Evolutionary conservation across 35 echinoderm and acorn worm genomes (phyloP), one percentile per base, ranked within the genome.

Genomic region (Lytechinus variegatus): DNA sequence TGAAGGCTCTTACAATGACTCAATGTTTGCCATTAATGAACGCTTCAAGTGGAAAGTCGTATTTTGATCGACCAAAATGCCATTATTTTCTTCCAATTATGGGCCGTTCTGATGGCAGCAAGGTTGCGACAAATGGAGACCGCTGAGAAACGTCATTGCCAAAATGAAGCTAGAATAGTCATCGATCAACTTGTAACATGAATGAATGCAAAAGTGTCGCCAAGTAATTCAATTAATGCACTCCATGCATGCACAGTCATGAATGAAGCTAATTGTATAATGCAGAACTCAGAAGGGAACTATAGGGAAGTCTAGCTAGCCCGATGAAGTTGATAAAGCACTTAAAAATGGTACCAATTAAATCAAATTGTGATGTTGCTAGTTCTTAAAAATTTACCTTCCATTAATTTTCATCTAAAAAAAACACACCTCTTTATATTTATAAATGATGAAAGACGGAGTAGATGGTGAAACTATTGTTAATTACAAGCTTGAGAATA

Each of bases 1-100:
- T 79, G 66, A 79, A 79, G 66, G 66, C 24, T 79, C 66, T 79
- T 24, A 24, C 66, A 79, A 90, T 90, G 88, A 90, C 88, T 90
- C 88, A 90, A 90, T 90, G 29, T 90, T 90, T 90, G 88, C 28
- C 88, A 54, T 90, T 14, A 52, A 90, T 90, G 88, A 90, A 90
- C 52, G 88, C 52, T 90, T 90, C 10, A 54, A 29, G 27, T 52
- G 13, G 29, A 9, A 90, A 90, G 52, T 90, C 52, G 11, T 90
- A 44, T 44, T 90, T 90, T 90, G 88, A 90, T 90, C 16, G 88
- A 90, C 88, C 28, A 44, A 90, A 52, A 90, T 16, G 66, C n/a
- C 66, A 79, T 79, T 79, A 90, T 90, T 90, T 90, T 54, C 88
- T 52, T 54, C 88, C 88, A 90, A 90, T 90, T 90, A 90, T 44